phyloP scores from a whole-genome alignment of 1,140 invertebrate species.

The Choristoneura fumiferana region DNA sequence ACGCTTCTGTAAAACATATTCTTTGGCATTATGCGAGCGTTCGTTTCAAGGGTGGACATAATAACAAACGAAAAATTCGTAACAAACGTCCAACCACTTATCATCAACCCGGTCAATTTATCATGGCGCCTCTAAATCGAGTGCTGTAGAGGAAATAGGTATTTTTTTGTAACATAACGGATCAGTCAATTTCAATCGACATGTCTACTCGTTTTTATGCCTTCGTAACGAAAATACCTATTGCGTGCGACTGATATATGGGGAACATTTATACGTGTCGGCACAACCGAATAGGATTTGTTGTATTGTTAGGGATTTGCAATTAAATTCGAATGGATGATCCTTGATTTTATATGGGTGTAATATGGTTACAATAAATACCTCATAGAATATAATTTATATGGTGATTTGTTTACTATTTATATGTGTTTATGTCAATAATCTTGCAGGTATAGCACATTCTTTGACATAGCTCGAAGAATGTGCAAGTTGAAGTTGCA shows the following conservation, averaged over 20 bases:
- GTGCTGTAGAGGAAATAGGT: not conserved
- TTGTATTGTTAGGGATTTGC: slow-evolving; percentile 9
- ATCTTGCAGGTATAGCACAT: too few species aligned
- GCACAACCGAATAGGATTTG: slow-evolving; percentile 4
- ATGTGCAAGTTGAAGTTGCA: too few species aligned
- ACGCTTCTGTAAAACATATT: too few species aligned
- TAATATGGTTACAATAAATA: too few species aligned
- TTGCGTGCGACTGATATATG: slow-evolving; percentile 1
- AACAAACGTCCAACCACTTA: slow-evolving; percentile 15
- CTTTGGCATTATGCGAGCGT: too few species aligned
- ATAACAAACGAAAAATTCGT: slow-evolving; percentile 3
- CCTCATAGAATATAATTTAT: too few species aligned
- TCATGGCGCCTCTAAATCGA: slow-evolving; percentile 3
- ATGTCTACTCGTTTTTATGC: slow-evolving; percentile 10
- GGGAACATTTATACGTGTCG: slow-evolving; percentile 9
- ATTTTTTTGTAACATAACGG: slow-evolving; percentile 10
- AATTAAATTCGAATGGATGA: slow-evolving; percentile 4
- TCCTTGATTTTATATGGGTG: not conserved
- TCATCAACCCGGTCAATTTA: slow-evolving; percentile 3
- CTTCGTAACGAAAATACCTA: slow-evolving; percentile 7
- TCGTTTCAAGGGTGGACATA: not conserved
- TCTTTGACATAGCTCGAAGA: too few species aligned
- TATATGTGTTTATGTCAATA: too few species aligned
- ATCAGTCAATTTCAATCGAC: slow-evolving; percentile 18
- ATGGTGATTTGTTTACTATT: too few species aligned